Conservation (phyloP, 2,797 vertebrate genomes). For the Vireo griseus region DNA sequence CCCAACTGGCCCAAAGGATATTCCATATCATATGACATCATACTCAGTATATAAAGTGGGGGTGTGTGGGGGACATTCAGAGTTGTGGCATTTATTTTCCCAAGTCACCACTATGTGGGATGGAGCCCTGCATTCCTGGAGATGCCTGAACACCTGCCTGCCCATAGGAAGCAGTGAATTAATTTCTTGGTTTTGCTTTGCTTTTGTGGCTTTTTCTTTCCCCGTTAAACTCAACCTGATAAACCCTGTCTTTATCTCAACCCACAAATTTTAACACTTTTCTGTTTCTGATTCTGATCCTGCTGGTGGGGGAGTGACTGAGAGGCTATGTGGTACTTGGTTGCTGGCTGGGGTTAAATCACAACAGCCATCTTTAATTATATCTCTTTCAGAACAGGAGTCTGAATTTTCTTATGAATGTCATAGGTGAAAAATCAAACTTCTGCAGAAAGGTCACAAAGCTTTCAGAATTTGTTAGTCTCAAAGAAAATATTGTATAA, state of each 20-base stretch:
- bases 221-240: neutral
- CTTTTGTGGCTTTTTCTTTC: neutral
- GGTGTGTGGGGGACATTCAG: neutral
- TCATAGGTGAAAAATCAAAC: neutral
- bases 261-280: neutral
- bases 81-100: neutral
- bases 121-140: neutral
- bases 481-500: neutral
- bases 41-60: neutral
- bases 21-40: neutral
- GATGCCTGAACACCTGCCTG: neutral
- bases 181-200: neutral
- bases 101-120: neutral
- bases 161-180: neutral
- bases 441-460: neutral
- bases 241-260: neutral
- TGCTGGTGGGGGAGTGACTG: neutral
- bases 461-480: neutral
- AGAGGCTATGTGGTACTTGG: neutral
- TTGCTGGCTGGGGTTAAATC: neutral
- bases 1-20: neutral
- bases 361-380: neutral
- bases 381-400: neutral
- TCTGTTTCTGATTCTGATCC: neutral
- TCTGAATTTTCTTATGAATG: neutral